Evolutionary conservation across 2,888 invertebrate genomes (phyloP).

Genomic region (Mythimna albipuncta): DNA sequence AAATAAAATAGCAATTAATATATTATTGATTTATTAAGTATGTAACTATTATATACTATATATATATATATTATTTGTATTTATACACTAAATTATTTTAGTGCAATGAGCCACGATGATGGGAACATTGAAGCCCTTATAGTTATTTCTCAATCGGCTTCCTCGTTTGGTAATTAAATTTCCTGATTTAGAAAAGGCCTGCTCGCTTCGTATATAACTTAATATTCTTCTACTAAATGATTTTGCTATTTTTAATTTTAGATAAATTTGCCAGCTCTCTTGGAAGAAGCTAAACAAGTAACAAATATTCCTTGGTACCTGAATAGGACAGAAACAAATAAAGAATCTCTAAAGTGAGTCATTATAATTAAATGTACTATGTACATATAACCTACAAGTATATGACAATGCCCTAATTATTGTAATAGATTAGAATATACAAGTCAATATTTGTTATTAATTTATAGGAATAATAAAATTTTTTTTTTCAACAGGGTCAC

Average conservation of each 20-base stretch:
- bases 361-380: not conserved
- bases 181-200: no score
- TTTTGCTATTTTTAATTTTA: slow-evolving; percentile 50
- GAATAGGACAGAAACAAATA: slow-evolving; percentile 71
- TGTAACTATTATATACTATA: no score
- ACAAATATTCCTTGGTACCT: slow-evolving; percentile 81
- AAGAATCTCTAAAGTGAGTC: slow-evolving; percentile 79
- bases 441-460: slow-evolving; percentile 8
- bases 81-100: no score
- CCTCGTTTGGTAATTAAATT: no score
- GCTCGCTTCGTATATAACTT: no score
- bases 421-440: not conserved
- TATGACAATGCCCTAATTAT: not conserved
- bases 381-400: not conserved
- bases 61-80: no score
- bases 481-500: slow-evolving; percentile 75
- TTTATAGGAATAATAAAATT: slow-evolving; percentile 1
- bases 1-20: no score
- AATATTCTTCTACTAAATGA: no score
- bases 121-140: no score
- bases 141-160: no score
- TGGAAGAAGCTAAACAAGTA: slow-evolving; percentile 79
- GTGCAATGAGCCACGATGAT: no score
- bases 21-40: no score
- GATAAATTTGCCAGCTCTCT: slow-evolving; percentile 78